Evolutionary conservation across 1,140 invertebrate genomes (phyloP).

Genomic region (Drosophila melanica): DNA sequence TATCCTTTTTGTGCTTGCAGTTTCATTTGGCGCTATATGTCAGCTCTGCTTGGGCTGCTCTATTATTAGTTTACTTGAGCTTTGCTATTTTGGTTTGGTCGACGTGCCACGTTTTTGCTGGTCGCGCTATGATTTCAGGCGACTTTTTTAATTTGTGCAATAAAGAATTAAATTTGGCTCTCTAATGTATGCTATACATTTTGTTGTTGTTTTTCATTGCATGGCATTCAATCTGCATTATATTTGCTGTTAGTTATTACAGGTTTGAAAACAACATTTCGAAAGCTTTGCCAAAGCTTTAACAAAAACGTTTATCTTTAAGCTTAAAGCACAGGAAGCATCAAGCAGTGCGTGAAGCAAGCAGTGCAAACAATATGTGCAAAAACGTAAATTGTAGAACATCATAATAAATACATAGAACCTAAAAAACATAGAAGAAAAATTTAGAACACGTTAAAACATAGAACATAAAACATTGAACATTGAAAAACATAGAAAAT

Average conservation of each 20-base stretch:
- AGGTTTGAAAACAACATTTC: background rate
- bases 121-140: background rate
- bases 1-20: slow-evolving; percentile 78
- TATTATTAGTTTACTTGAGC: slow-evolving; percentile 88
- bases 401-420: background rate
- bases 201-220: slow-evolving; percentile 21
- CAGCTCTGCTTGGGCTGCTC: slow-evolving; percentile 90
- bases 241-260: background rate
- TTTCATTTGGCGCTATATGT: slow-evolving; percentile 89
- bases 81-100: slow-evolving; percentile 88
- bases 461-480: background rate
- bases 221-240: slow-evolving; percentile 32
- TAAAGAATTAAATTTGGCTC: slow-evolving; percentile 17
- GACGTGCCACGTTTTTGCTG: slow-evolving; percentile 59
- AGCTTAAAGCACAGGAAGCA: background rate
- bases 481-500: slow-evolving; percentile 8
- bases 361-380: slow-evolving; percentile 1
- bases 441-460: slow-evolving; percentile 3
- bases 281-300: background rate
- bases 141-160: slow-evolving; percentile 13
- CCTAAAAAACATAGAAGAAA: background rate
- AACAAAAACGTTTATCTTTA: background rate
- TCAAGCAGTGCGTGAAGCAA: background rate
- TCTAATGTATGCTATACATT: slow-evolving; percentile 26
- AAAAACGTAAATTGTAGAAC: background rate